Percentiles rank a stretch among this genome's conserved stretches.
Conservation (phyloP, 2,888 invertebrate species). For the Trimorus sp. region DNA sequence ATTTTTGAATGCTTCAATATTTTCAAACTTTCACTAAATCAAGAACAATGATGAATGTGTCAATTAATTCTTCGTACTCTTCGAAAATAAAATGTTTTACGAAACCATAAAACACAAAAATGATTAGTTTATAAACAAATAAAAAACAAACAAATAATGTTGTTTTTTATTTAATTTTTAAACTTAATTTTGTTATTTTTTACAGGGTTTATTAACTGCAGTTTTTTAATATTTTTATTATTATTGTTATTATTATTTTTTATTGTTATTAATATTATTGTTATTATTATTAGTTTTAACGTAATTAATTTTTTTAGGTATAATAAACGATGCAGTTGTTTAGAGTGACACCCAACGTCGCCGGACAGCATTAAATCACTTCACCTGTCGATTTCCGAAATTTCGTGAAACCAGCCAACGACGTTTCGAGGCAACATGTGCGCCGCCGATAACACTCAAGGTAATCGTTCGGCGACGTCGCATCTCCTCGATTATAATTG, state of each 20-base stretch:
- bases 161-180: too few species aligned
- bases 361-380: slow-evolving; percentile 15
- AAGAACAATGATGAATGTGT: too few species aligned
- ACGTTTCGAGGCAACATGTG: slow-evolving; percentile 23
- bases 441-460: slow-evolving; percentile 41
- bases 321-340: slow-evolving; percentile 71
- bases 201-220: too few species aligned
- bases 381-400: slow-evolving; percentile 21
- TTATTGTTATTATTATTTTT: not conserved
- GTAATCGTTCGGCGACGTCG: slow-evolving; percentile 21
- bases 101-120: too few species aligned
- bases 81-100: too few species aligned
- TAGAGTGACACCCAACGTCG: slow-evolving; percentile 20
- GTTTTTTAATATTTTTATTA: too few species aligned
- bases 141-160: too few species aligned
- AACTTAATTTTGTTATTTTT: too few species aligned
- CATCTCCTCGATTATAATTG: not conserved
- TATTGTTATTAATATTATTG: not conserved
- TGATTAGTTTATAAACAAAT: too few species aligned
- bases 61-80: too few species aligned
- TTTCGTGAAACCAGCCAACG: slow-evolving; percentile 17
- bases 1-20: not conserved
- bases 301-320: slow-evolving; percentile 53
- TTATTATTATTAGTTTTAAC: not conserved
- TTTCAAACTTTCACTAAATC: too few species aligned